Evolutionary conservation across 1,140 invertebrate genomes (phyloP).

Genomic region (Trissolcus basalis): DNA sequence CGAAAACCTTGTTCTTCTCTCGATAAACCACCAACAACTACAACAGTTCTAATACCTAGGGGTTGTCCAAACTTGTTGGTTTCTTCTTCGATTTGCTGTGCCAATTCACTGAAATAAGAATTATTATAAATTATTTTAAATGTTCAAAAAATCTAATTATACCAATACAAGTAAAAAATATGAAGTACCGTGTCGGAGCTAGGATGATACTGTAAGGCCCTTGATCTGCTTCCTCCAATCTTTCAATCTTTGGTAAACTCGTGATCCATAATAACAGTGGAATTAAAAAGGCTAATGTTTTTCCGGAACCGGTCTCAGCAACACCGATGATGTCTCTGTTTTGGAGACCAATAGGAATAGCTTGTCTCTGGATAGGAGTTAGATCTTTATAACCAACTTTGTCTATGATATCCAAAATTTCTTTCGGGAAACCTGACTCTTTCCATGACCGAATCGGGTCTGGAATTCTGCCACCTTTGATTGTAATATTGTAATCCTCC

Average conservation of each 20-base stretch:
- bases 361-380: conserved; percentile 99
- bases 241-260: conserved; percentile 95
- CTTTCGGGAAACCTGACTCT: conserved; percentile 93
- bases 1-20: conserved; percentile 99
- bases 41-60: conserved; percentile 96
- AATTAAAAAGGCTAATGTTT: conserved; percentile 98
- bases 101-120: conserved; percentile 85
- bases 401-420: conserved; percentile 96
- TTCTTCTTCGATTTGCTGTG: conserved; percentile 99
- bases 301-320: conserved; percentile 98
- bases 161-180: too few relatives aligned
- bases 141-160: too few relatives aligned
- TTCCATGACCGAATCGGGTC: conserved; percentile 97
- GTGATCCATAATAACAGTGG: conserved; percentile 99
- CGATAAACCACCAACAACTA: conserved; percentile 98
- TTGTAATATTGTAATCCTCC: conserved; percentile 99
- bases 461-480: conserved; percentile 98
- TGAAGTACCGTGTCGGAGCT: conserved; percentile 89
- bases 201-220: conserved; percentile 99
- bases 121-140: not conserved
- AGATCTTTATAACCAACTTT: conserved; percentile 98
- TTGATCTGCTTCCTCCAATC: conserved; percentile 92
- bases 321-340: conserved; percentile 99
- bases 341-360: conserved; percentile 98
- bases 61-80: conserved; percentile 97